Percentiles rank a stretch among this genome's conserved stretches.
Conservation (phyloP, 2,888 invertebrate species). For the Pristionchus entomophagus region DNA sequence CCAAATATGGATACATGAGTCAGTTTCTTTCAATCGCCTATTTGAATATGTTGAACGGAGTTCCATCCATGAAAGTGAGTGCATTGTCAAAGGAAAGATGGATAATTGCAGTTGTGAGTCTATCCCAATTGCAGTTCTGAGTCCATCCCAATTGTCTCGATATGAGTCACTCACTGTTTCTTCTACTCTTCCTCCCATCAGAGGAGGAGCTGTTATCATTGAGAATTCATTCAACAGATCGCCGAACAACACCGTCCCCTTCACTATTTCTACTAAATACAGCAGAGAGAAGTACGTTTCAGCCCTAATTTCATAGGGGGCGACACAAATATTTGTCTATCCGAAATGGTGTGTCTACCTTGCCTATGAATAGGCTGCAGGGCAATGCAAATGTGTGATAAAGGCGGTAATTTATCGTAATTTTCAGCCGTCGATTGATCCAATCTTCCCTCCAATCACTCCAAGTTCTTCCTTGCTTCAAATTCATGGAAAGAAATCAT, state of each 20-base stretch:
- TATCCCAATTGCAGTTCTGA: conserved; percentile 54
- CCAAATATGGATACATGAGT: conserved; percentile 45
- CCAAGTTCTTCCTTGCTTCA: conserved; percentile 67
- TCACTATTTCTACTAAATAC: conserved; percentile 62
- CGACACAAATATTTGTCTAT: too few species aligned
- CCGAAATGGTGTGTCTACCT: too few species aligned
- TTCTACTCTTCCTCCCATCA: conserved; percentile 49
- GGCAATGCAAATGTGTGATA: background rate
- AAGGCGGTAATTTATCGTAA: background rate
- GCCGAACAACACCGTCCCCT: conserved; percentile 66
- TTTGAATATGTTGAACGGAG: background rate
- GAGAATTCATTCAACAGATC: conserved; percentile 60
- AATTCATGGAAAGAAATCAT: conserved; percentile 60
- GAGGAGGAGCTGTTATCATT: conserved; percentile 59
- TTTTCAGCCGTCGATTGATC: conserved; percentile 58
- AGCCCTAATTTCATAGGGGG: background rate
- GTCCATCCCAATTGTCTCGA: conserved; percentile 59
- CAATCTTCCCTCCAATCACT: conserved; percentile 58
- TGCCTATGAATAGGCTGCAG: background rate
- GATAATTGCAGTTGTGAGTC: background rate
- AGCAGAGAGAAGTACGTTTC: conserved; percentile 4
- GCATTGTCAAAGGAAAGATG: too few species aligned
- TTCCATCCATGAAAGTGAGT: background rate
- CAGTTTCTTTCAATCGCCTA: conserved; percentile 14
- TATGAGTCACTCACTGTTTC: conserved; percentile 25